These are phyloP conservation scores for Drosophila monieri DNA, from an alignment of 2,888 invertebrate genomes.

Conservation along the genomic window DNA sequence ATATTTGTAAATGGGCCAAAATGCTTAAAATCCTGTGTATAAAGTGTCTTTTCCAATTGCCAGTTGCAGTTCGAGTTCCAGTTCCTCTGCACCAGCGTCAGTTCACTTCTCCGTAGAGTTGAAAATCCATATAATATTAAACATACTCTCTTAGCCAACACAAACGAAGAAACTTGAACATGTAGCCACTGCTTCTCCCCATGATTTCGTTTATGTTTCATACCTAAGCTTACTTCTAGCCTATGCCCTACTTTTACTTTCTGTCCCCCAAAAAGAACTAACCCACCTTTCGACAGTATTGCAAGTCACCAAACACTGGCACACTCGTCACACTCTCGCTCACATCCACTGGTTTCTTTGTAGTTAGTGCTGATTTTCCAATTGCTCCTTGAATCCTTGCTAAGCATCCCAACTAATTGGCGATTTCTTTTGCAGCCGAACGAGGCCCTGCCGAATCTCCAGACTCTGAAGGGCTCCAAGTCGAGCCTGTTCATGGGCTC, in stretches of 20 bases:
- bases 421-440: constrained; percentile 80
- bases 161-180: constrained; percentile 33
- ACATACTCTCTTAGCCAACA: constrained; percentile 51
- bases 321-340: constrained; percentile 46
- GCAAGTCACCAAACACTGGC: constrained; percentile 55
- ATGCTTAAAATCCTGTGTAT: constrained; percentile 55
- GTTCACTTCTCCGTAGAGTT: constrained; percentile 59
- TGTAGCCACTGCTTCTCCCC: constrained; percentile 58
- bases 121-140: constrained; percentile 43
- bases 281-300: constrained; percentile 49
- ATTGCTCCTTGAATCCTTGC: constrained; percentile 72
- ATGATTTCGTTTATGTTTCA: constrained; percentile 44
- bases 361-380: constrained; percentile 80
- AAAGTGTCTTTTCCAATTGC: constrained; percentile 53
- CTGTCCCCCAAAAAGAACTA: constrained; percentile 43
- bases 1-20: constrained; percentile 22
- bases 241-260: constrained; percentile 30
- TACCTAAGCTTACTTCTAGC: constrained; percentile 53
- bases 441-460: constrained; percentile 84
- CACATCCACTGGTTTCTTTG: constrained; percentile 72
- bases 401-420: constrained; percentile 43
- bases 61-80: constrained; percentile 51
- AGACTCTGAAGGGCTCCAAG: constrained; percentile 86
- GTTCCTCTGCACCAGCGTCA: constrained; percentile 61
- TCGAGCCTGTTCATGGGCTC: constrained; percentile 85